These are phyloP conservation scores for Pipra filicauda DNA, from an alignment of 2,113 vertebrate species.

Conservation along the genomic window DNA sequence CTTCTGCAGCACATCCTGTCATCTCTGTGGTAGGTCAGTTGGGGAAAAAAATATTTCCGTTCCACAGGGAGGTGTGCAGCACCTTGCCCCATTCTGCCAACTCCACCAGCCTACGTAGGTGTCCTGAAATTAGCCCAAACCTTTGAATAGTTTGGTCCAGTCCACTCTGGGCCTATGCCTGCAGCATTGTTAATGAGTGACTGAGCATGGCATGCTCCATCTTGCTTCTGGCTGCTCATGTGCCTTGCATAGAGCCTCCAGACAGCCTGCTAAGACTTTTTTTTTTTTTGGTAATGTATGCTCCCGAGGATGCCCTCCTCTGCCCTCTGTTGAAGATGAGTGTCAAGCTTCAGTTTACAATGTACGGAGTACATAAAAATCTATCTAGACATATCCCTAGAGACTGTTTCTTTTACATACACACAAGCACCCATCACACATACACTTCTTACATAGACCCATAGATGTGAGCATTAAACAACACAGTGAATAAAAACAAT, in stretches of 20 bases:
- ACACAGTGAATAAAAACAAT: neutral
- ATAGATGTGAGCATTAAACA: neutral
- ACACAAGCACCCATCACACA: neutral
- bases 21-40: neutral
- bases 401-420: neutral
- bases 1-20: neutral
- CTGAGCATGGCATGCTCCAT: slow-evolving; percentile 17
- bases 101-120: neutral
- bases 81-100: neutral
- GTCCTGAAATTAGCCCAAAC: slow-evolving; percentile 29
- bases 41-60: neutral
- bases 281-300: neutral
- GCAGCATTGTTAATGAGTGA: neutral
- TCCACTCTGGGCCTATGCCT: neutral
- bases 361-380: neutral
- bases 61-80: neutral
- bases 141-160: slow-evolving; percentile 1
- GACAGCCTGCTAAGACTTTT: neutral
- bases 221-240: neutral
- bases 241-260: neutral
- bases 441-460: neutral
- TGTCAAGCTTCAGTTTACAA: neutral
- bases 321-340: neutral
- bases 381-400: neutral
- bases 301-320: neutral